Percentiles rank a stretch among this genome's conserved stretches.
Evolutionary conservation across 2,797 vertebrate genomes (phyloP).

Genomic region (Brachyrhaphis roseni): DNA sequence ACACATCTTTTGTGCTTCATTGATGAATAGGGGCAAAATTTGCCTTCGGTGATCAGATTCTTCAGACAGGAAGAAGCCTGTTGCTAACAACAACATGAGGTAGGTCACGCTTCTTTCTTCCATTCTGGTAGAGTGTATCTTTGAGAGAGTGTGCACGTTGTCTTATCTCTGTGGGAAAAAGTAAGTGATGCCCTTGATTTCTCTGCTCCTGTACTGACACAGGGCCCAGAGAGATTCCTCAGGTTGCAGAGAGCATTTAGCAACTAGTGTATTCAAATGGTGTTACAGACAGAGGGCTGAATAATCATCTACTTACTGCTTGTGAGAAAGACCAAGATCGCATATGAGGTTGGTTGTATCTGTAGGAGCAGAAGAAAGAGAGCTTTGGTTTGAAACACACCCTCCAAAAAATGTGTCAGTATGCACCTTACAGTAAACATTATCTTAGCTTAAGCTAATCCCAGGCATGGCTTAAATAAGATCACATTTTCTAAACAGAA

Average conservation of each 20-base stretch:
- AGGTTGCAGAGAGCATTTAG: conserved; percentile 17
- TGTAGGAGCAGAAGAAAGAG: conserved; percentile 52
- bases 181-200: conserved; percentile 25
- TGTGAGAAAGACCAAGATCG: conserved; percentile 86
- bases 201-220: conserved; percentile 27
- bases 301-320: conserved; percentile 76
- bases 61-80: not conserved
- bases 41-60: not conserved
- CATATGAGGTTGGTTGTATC: conserved; percentile 79
- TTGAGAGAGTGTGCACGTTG: conserved; percentile 3
- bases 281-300: conserved; percentile 4
- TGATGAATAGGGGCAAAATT: not conserved
- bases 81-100: not conserved
- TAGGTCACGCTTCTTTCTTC: not conserved
- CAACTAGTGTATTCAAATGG: conserved; percentile 5
- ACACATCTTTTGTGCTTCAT: not conserved
- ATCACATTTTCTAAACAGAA: not conserved
- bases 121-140: conserved; percentile 2
- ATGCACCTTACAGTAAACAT: conserved; percentile 13
- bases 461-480: not conserved
- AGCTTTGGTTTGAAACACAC: conserved; percentile 19
- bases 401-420: not conserved
- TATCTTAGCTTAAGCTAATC: not conserved
- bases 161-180: conserved; percentile 38
- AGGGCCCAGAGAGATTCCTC: conserved; percentile 44